Percentiles rank a stretch among this genome's conserved stretches.
These are phyloP conservation scores for Prorops nasuta DNA, from an alignment of 1,140 invertebrate species.

Conservation along the genomic window DNA sequence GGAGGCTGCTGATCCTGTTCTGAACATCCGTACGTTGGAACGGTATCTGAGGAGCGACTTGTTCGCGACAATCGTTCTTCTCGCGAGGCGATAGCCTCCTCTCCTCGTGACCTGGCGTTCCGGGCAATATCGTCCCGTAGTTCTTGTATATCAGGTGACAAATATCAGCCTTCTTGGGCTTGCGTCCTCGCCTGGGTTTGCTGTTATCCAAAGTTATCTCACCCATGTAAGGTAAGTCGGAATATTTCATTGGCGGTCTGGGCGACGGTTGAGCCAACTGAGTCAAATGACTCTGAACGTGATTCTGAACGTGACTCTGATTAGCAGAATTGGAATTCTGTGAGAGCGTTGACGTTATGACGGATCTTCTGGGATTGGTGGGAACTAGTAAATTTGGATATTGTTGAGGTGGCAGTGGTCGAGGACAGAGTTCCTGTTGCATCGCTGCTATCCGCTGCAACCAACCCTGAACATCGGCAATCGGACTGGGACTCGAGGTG, in stretches of 20 bases:
- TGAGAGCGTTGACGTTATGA: conserved; percentile 40
- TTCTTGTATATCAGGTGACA: conserved; percentile 90
- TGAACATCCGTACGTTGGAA: conserved; percentile 65
- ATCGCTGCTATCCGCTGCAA: conserved; percentile 69
- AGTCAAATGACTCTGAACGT: background rate
- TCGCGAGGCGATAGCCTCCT: conserved; percentile 27
- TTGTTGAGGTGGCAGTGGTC: conserved; percentile 13
- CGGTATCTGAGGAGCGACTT: conserved; percentile 29
- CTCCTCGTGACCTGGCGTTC: conserved; percentile 62
- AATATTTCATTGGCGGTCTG: conserved; percentile 66
- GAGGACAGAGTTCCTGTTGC: conserved; percentile 58
- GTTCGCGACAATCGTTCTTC: conserved; percentile 19
- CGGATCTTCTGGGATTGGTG: conserved; percentile 27
- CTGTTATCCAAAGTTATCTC: conserved; percentile 86
- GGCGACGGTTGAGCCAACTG: conserved; percentile 26
- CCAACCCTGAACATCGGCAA: conserved; percentile 66
- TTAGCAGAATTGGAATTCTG: conserved; percentile 28
- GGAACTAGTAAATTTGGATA: conserved; percentile 10
- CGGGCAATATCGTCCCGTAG: conserved; percentile 80
- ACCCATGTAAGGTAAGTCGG: conserved; percentile 87
- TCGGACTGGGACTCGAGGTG: conserved; percentile 45
- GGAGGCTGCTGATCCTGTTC: conserved; percentile 67
- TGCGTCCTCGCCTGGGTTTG: conserved; percentile 77
- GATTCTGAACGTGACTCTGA: conserved; percentile 18
- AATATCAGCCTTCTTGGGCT: conserved; percentile 87